Evolutionary conservation across 2,797 vertebrate genomes (phyloP), one percentile per base, ranked within the genome.

Genomic region (Todus mexicanus): DNA sequence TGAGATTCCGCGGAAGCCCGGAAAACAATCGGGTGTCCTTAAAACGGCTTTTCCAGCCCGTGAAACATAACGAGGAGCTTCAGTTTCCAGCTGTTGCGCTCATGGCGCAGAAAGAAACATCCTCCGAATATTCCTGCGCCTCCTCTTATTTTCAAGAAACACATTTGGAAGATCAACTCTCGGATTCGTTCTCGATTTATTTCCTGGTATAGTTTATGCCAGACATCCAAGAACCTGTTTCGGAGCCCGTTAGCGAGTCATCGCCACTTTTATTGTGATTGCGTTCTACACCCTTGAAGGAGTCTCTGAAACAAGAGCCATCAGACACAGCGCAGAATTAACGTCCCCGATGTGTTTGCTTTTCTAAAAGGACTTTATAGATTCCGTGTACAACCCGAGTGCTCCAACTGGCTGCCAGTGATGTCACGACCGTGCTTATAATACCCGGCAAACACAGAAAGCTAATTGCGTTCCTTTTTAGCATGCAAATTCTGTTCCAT

Each of bases 391-490:
- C 2, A 3, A 83, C 87, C 76, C n/a, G 83, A 92, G 84, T 0
- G 10, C 60, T 84, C 65, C 7, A 26, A 96, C 87, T 95, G 96
- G 94, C 54, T 95, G 71, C 12, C 83, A 79, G 76, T 97, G 93
- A 97, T 91, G 85, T 96, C 95, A 96, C 0, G 15, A 72, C 68
- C 42, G 70, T 35, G 43, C 76, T 87, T 93, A 86, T 94, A 96
- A 96, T 92, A 82, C 84, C 70, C 77, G n/a, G 40, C 90, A 96
- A 96, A 96, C 93, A 95, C 83, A 95, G 73, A 96, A 92, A 95
- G 92, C 92, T 96, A 95, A 96, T 96, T 95, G 87, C 94, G 90
- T 45, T 95, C 61, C 90, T 95, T 95, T 97, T 96, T 88, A 94
- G 95, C 91, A 89, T 86, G 85, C 86, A 96, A 96, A 97, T 95